Percentiles rank a stretch among this genome's conserved stretches.
Evolutionary conservation across 2,113 vertebrate genomes (phyloP).

Genomic region (Bubo scandiacus): DNA sequence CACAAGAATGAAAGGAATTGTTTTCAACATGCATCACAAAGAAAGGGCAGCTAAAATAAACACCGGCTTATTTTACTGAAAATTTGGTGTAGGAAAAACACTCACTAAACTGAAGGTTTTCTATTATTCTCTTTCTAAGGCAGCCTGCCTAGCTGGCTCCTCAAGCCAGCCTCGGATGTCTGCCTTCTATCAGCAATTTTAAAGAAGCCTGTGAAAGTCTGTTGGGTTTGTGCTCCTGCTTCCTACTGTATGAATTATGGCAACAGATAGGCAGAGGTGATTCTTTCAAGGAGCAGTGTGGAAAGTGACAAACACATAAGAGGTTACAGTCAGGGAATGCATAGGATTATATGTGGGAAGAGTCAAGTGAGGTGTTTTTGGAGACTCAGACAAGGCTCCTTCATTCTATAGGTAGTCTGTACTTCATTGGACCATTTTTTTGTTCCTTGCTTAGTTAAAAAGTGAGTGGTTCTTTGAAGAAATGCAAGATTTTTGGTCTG

Average conservation of each 20-base stretch:
- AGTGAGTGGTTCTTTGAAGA: not conserved
- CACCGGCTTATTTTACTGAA: not conserved
- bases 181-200: not conserved
- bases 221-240: not conserved
- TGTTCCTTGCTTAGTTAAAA: not conserved
- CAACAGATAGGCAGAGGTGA: not conserved
- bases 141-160: not conserved
- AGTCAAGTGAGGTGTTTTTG: not conserved
- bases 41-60: not conserved
- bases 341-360: not conserved
- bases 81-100: not conserved
- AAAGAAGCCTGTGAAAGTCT: not conserved
- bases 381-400: not conserved
- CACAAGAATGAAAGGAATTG: not conserved
- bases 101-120: not conserved
- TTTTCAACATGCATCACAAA: not conserved
- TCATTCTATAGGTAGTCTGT: not conserved
- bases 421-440: not conserved
- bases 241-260: not conserved
- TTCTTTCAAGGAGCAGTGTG: rapidly evolving
- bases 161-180: not conserved
- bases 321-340: not conserved
- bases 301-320: not conserved
- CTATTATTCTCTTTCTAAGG: not conserved
- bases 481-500: rapidly evolving